Conservation (phyloP, 2,797 vertebrate species). For the Malacoctenus gilli region DNA sequence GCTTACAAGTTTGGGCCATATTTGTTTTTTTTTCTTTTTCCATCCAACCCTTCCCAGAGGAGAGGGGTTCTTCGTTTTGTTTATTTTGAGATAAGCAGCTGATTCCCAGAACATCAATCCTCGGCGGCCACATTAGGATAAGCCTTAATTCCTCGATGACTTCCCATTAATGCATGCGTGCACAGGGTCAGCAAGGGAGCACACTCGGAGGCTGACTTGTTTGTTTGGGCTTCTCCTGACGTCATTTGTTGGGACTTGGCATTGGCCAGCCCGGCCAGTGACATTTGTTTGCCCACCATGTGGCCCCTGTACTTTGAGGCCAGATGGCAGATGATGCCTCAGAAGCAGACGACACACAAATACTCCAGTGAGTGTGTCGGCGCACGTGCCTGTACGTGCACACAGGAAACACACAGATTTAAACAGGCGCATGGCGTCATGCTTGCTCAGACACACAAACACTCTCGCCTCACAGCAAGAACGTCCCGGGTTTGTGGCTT, state of each 20-base stretch:
- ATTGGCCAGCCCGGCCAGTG: constrained; percentile 68
- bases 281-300: constrained; percentile 82
- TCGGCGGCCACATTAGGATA: constrained; percentile 16
- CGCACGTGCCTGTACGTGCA: constrained; percentile 8
- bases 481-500: no score
- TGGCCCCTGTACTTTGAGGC: constrained; percentile 75
- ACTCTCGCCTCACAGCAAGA: no score
- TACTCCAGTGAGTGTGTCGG: background rate
- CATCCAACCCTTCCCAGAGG: constrained; percentile 21
- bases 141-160: constrained; percentile 56
- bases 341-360: constrained; percentile 66
- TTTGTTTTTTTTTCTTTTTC: constrained; percentile 8
- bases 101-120: constrained; percentile 13
- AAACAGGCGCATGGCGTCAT: constrained; percentile 24
- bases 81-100: constrained; percentile 18
- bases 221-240: constrained; percentile 69
- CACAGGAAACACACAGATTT: constrained; percentile 1
- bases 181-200: constrained; percentile 49
- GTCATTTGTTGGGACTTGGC: constrained; percentile 73
- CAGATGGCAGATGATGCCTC: constrained; percentile 79
- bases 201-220: constrained; percentile 36
- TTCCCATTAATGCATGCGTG: constrained; percentile 24
- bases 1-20: constrained; percentile 16
- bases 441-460: background rate
- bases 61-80: constrained; percentile 29